Evolutionary conservation across 2,113 vertebrate genomes (phyloP).

Genomic region (Vidua macroura): DNA sequence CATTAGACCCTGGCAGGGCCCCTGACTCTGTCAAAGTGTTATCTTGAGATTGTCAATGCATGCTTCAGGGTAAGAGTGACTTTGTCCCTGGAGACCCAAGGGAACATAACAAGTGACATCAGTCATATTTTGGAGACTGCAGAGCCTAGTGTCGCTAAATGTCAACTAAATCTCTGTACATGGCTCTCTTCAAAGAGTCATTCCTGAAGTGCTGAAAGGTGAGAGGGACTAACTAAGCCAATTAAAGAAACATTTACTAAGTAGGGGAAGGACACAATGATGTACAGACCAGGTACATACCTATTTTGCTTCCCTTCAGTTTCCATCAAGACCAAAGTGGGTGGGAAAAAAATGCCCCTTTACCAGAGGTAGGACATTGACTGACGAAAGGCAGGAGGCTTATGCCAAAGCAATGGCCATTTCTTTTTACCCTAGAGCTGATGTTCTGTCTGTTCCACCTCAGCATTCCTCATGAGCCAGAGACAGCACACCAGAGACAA

Average conservation of each 20-base stretch:
- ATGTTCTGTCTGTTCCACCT: constrained; percentile 26
- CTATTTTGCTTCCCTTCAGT: constrained; percentile 45
- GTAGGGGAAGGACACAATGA: neutral
- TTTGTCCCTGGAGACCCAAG: constrained; percentile 46
- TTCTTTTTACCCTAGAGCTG: constrained; percentile 6
- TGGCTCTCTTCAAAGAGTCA: constrained; percentile 57
- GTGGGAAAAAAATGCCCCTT: constrained; percentile 18
- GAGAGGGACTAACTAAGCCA: constrained; percentile 46
- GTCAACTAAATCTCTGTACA: constrained; percentile 53
- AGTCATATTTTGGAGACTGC: constrained; percentile 53
- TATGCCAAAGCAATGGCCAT: neutral
- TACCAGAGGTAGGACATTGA: neutral
- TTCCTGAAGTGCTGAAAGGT: constrained; percentile 61
- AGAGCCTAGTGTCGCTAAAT: constrained; percentile 33
- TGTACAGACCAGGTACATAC: constrained; percentile 46
- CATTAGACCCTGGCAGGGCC: constrained; percentile 8
- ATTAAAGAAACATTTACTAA: constrained; percentile 58
- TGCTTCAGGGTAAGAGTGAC: constrained; percentile 47
- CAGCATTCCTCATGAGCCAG: neutral
- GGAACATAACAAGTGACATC: constrained; percentile 54
- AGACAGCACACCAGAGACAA: constrained; percentile 27
- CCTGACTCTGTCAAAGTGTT: constrained; percentile 56
- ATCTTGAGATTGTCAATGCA: constrained; percentile 68
- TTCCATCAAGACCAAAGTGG: constrained; percentile 15
- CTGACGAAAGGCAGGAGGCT: constrained; percentile 60